Percentiles rank a stretch among this genome's conserved stretches.
Evolutionary conservation across 2,113 vertebrate genomes (phyloP).

Genomic region (Heterochromis multidens): DNA sequence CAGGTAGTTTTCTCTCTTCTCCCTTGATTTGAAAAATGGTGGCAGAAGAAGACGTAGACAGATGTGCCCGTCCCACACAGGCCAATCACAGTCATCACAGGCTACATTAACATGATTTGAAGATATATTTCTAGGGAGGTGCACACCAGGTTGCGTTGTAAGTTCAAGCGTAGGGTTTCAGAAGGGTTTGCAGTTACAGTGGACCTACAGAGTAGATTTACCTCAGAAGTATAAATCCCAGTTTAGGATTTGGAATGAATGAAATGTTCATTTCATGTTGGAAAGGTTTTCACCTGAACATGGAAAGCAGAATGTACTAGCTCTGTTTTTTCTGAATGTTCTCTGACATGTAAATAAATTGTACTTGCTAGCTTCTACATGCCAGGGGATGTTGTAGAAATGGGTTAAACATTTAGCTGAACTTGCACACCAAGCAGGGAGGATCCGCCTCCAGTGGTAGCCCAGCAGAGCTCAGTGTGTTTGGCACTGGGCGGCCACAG

Average conservation of each 20-base stretch:
- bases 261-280: not conserved
- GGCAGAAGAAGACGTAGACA: not conserved
- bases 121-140: not conserved
- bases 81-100: not conserved
- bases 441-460: not conserved
- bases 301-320: not conserved
- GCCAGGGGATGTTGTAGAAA: not conserved
- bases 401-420: not conserved
- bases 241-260: not conserved
- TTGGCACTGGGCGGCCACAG: not conserved
- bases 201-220: rapidly evolving
- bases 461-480: not conserved
- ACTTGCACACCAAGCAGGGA: not conserved
- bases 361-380: not conserved
- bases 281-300: not conserved
- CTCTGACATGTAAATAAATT: not conserved
- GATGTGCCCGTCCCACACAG: not conserved
- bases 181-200: not conserved
- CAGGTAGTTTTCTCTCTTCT: not conserved
- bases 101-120: not conserved
- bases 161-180: rapidly evolving
- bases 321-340: not conserved
- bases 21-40: rapidly evolving
- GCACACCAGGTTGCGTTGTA: not conserved
- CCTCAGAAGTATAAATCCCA: not conserved